Base-by-base conservation (phyloP, 2,797 vertebrate species). In the Mus spretus region DNA sequence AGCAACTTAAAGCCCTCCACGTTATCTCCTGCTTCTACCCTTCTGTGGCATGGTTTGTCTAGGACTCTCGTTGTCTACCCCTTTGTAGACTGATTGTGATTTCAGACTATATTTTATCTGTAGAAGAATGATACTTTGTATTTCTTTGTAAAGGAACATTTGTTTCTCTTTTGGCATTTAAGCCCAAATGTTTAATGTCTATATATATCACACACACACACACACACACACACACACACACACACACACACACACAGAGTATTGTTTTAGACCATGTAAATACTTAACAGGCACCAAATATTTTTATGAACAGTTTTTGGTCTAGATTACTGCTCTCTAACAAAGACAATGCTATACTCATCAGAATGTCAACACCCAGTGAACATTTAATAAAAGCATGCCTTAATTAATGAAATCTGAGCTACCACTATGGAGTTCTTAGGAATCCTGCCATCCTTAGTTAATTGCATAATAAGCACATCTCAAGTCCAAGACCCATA, bases 391-490 rank as follows among this genome's bases (percentile, higher is more conserved):
- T 65, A 95, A 90, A 94, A n/a, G 37, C 82, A 94, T 92, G 28
- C 24, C 59, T 95, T 92, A 85, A 72, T 86, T 95, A 91, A 92
- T 92, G 40, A 93, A 89, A 94, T 90, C 28, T 44, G 80, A 95
- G 80, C 75, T 9, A 59, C 28, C 53, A 83, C 63, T 40, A 12
- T 4, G 88, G 65, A 93, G 93, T 85, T 92, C 88, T 95, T 57
- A 78, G 83, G 93, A 91, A 81, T 6, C 4, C 20, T 93, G 70
- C 47, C 28, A 65, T 92, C 40, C 20, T 97, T 75, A 78, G 90
- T 57, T 90, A 94, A 91, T 74, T 93, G n/a, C 53, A 95, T 87
- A 97, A 92, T 89, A 92, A 95, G 94, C 14, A 92, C 12, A 57
- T 89, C 22, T 61, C 47, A 78, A 85, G 10, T 47, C 26, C 70